These are phyloP conservation scores for Hyaena hyaena DNA, from an alignment of 2,113 vertebrate species.

Conservation along the genomic window DNA sequence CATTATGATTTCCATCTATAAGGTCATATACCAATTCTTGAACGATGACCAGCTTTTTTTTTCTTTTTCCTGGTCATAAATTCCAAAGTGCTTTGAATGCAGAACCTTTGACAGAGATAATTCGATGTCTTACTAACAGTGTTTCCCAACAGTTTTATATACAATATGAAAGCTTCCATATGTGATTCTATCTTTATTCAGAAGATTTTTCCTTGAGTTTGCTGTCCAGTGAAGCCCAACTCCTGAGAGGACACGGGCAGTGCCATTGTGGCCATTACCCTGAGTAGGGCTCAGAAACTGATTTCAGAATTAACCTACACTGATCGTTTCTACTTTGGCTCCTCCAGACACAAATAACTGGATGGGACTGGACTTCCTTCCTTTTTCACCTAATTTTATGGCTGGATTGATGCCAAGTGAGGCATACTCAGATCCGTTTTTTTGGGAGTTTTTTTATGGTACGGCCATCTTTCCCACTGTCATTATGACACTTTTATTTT, in stretches of 20 bases:
- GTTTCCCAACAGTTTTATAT: slow-evolving; percentile 25
- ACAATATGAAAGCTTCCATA: neutral
- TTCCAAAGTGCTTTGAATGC: neutral
- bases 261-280: neutral
- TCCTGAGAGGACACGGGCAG: neutral
- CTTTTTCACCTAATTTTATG: neutral
- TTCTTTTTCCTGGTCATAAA: slow-evolving; percentile 14
- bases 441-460: neutral
- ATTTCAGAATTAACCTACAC: neutral
- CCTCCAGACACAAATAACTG: neutral
- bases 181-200: neutral
- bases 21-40: neutral
- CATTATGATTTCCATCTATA: slow-evolving; percentile 7
- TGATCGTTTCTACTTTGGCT: neutral
- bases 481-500: neutral
- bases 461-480: neutral
- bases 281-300: neutral
- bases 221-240: neutral
- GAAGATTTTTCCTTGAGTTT: neutral
- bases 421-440: neutral
- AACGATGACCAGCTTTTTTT: neutral
- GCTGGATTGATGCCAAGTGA: neutral
- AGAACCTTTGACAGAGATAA: slow-evolving; percentile 9
- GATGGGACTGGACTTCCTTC: neutral
- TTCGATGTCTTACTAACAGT: neutral